These are phyloP conservation scores for Parotia lawesii DNA, from an alignment of 2,113 vertebrate genomes.

Conservation along the genomic window DNA sequence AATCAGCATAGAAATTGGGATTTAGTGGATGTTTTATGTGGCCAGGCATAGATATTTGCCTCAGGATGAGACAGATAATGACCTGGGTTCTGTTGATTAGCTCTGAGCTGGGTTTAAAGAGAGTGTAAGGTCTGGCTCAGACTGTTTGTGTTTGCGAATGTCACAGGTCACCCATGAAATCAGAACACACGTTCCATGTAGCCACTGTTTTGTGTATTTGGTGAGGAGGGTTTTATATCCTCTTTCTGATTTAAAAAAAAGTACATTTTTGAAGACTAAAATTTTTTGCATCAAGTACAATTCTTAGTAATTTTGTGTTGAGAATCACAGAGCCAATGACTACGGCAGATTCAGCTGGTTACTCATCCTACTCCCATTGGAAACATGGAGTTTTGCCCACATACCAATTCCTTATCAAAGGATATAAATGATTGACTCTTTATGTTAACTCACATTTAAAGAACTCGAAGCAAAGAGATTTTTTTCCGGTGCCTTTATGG, in stretches of 20 bases:
- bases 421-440: neutral
- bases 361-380: neutral
- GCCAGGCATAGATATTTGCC: neutral
- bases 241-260: neutral
- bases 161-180: neutral
- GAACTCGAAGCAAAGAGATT: neutral
- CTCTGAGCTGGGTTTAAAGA: neutral
- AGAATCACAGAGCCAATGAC: neutral
- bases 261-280: neutral
- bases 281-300: neutral
- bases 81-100: neutral
- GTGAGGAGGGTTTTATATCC: neutral
- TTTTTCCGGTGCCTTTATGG: neutral
- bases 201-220: neutral
- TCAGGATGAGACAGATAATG: neutral
- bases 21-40: neutral
- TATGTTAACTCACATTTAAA: neutral
- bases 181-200: accelerated
- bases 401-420: neutral
- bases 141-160: neutral
- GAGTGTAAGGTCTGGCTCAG: neutral
- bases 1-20: neutral
- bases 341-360: neutral
- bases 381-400: neutral
- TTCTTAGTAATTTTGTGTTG: neutral